Conservation (phyloP, 2,888 invertebrate species). For the Ectropis crepuscularia region DNA sequence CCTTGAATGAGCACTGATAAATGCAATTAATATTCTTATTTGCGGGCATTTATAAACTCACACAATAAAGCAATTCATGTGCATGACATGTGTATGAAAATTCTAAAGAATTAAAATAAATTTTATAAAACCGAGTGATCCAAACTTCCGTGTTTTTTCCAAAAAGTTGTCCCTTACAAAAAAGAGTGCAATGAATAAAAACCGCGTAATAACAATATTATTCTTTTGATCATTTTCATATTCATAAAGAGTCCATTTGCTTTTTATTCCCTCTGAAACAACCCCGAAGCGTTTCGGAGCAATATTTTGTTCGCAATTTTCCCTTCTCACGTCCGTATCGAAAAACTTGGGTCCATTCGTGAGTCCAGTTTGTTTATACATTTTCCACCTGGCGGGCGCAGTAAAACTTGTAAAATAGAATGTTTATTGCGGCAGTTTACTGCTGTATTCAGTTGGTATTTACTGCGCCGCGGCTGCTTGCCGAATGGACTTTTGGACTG, state of each 20-base stretch:
- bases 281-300: background rate
- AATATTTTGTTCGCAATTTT: slow-evolving; percentile 19
- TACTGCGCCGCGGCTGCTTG: slow-evolving; percentile 51
- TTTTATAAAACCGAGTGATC: no score
- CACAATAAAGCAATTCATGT: no score
- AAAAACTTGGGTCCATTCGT: slow-evolving; percentile 39
- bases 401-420: slow-evolving; percentile 62
- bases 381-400: slow-evolving; percentile 48
- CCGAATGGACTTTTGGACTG: slow-evolving; percentile 41
- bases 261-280: slow-evolving; percentile 6
- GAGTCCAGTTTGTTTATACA: slow-evolving; percentile 48
- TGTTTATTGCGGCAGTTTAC: slow-evolving; percentile 57
- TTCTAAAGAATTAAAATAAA: no score
- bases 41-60: no score
- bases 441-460: slow-evolving; percentile 54
- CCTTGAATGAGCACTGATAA: no score
- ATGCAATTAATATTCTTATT: no score
- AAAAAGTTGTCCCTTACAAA: no score
- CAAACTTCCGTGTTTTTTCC: no score
- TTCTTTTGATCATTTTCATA: slow-evolving; percentile 5
- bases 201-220: no score
- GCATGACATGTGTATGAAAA: no score
- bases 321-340: slow-evolving; percentile 19
- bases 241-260: slow-evolving; percentile 11
- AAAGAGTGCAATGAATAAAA: slow-evolving; percentile 2